Percentiles rank a stretch among this genome's conserved stretches.
Evolutionary conservation across 1,140 invertebrate genomes (phyloP).

Genomic region (Drosophila parvula): DNA sequence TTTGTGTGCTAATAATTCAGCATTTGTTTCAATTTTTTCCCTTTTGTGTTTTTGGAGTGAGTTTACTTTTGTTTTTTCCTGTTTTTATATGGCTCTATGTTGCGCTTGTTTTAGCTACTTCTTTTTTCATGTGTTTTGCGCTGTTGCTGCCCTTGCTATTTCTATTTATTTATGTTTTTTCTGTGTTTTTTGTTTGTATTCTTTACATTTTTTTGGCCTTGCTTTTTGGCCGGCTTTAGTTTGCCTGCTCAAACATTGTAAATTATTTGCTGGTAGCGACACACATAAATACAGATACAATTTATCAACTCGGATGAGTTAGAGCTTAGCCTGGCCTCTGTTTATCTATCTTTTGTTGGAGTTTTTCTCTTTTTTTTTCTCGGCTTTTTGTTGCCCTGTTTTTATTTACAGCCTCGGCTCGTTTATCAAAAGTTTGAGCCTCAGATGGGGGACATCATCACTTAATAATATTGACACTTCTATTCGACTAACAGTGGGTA

Average conservation of each 20-base stretch:
- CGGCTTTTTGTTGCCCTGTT: constrained; percentile 19
- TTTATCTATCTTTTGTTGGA: constrained; percentile 45
- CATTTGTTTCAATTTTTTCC: constrained; percentile 66
- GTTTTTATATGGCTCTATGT: constrained; percentile 33
- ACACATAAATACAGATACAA: constrained; percentile 74
- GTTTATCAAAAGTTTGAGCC: constrained; percentile 72
- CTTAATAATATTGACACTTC: constrained; percentile 82
- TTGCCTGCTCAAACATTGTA: constrained; percentile 58
- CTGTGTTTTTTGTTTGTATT: constrained; percentile 42
- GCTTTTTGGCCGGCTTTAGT: constrained; percentile 51
- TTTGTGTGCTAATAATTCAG: constrained; percentile 77
- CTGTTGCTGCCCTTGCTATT: constrained; percentile 32
- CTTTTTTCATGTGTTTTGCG: constrained; percentile 34
- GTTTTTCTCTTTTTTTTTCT: constrained; percentile 7
- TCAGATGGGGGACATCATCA: constrained; percentile 64
- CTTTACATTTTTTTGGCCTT: constrained; percentile 62
- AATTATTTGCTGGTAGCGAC: constrained; percentile 74
- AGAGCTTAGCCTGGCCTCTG: constrained; percentile 33
- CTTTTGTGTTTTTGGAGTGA: constrained; percentile 28
- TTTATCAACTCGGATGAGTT: constrained; percentile 76
- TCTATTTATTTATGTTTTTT: constrained; percentile 29
- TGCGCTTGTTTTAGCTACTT: constrained; percentile 49
- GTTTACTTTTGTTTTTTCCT: constrained; percentile 13
- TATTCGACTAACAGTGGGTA: constrained; percentile 31
- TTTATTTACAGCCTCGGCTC: constrained; percentile 61